Percentiles rank a stretch among this genome's conserved stretches.
These are phyloP conservation scores for Seriola aureovittata DNA, from an alignment of 2,113 vertebrate species.

Conservation along the genomic window DNA sequence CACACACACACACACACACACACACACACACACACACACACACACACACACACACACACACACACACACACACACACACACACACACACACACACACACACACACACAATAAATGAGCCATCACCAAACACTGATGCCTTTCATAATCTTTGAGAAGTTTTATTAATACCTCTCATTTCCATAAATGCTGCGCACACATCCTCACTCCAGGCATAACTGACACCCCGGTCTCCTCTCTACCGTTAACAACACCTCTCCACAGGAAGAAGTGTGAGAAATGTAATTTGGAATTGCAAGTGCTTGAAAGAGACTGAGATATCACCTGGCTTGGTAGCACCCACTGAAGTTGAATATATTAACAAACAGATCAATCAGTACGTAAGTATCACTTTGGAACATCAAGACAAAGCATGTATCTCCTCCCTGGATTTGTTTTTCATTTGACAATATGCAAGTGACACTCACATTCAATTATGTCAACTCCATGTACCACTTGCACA, in stretches of 20 bases:
- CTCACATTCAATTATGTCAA: conserved; percentile 34
- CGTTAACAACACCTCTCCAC: conserved; percentile 46
- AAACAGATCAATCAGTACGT: conserved; percentile 47
- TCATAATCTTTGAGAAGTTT: conserved; percentile 26
- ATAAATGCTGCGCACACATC: conserved; percentile 30
- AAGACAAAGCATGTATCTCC: conserved; percentile 28
- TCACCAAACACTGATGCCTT: not conserved
- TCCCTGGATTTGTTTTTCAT: conserved; percentile 32
- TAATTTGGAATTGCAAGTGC: conserved; percentile 59
- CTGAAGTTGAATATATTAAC: conserved; percentile 59
- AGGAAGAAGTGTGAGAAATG: conserved; percentile 60
- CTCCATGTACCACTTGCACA: not conserved
- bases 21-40: too few relatives aligned
- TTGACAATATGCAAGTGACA: conserved; percentile 5
- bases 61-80: too few relatives aligned
- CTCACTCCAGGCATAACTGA: conserved; percentile 41
- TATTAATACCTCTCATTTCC: conserved; percentile 36
- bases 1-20: too few relatives aligned
- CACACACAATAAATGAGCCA: too few relatives aligned
- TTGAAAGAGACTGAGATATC: conserved; percentile 74
- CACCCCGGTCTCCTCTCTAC: conserved; percentile 11
- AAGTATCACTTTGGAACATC: conserved; percentile 29
- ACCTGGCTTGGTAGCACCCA: conserved; percentile 35
- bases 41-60: too few relatives aligned
- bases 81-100: too few relatives aligned